Conservation (phyloP, 2,797 vertebrate genomes). For the Sternotherus odoratus region DNA sequence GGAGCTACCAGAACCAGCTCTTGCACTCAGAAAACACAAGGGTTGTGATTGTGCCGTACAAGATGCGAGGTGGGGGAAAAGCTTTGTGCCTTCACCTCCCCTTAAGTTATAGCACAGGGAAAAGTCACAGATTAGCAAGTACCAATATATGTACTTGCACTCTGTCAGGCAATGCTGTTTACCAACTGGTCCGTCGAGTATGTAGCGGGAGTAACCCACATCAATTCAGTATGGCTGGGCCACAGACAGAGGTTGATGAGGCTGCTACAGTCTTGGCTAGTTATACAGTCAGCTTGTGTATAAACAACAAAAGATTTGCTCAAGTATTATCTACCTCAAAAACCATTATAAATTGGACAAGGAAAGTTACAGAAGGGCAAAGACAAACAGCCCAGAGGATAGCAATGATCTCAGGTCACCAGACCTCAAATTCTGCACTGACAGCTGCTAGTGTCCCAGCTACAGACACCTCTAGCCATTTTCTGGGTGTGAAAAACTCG, state of each 20-base stretch:
- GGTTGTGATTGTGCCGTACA: neutral
- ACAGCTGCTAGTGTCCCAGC: neutral
- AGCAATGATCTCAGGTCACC: neutral
- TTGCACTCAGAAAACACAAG: rapidly evolving
- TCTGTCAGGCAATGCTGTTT: neutral
- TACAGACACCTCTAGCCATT: neutral
- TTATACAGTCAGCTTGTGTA: neutral
- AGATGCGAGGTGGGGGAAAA: neutral
- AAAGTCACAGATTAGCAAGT: neutral
- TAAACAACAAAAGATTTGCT: neutral
- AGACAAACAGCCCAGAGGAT: neutral
- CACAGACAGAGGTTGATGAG: rapidly evolving
- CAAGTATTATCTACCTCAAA: neutral
- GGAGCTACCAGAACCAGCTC: neutral
- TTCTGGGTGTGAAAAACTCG: neutral
- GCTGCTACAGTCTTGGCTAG: neutral
- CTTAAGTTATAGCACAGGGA: neutral
- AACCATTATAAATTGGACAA: rapidly evolving
- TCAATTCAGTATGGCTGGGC: neutral
- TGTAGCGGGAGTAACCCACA: neutral
- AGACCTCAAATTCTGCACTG: neutral
- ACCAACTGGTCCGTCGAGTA: neutral
- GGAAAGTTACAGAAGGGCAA: rapidly evolving
- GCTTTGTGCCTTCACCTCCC: neutral
- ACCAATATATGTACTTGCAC: neutral